Percentiles rank a stretch among this genome's conserved stretches.
phyloP scores from a whole-genome alignment of 2,888 invertebrate species.

The Leptopilina drosophilae region DNA sequence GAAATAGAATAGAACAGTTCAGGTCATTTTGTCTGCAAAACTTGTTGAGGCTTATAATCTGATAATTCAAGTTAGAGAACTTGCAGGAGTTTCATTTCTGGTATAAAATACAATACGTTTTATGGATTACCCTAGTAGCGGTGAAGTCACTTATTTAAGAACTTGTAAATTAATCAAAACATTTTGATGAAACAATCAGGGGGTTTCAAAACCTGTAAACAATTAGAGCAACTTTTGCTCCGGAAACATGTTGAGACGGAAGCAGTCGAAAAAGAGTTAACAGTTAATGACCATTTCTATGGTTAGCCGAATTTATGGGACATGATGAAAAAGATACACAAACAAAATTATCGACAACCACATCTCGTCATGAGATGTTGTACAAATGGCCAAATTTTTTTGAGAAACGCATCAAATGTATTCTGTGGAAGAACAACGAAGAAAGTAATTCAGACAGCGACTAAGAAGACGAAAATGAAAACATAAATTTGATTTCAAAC shows the following conservation, averaged over 20 bases:
- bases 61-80: conserved; percentile 29
- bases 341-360: conserved; percentile 39
- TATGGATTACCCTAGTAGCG: conserved; percentile 21
- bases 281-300: conserved; percentile 26
- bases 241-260: conserved; percentile 47
- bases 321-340: conserved; percentile 44
- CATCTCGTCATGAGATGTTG: conserved; percentile 34
- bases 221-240: conserved; percentile 39
- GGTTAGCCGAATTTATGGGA: conserved; percentile 42
- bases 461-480: background rate
- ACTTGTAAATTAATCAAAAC: conserved; percentile 36
- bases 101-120: conserved; percentile 47
- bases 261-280: conserved; percentile 16
- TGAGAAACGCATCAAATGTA: conserved; percentile 26
- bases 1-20: conserved; percentile 41
- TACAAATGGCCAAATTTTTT: conserved; percentile 16
- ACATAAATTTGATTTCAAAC: background rate
- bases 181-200: conserved; percentile 18
- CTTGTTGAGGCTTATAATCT: background rate
- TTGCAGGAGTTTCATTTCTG: conserved; percentile 16
- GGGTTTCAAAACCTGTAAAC: conserved; percentile 3
- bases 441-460: background rate
- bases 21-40: conserved; percentile 21
- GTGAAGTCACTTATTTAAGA: background rate
- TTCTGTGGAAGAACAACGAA: conserved; percentile 15